These are phyloP conservation scores for Ormyrus rosae DNA, from an alignment of 2,888 invertebrate genomes.

Conservation along the genomic window DNA sequence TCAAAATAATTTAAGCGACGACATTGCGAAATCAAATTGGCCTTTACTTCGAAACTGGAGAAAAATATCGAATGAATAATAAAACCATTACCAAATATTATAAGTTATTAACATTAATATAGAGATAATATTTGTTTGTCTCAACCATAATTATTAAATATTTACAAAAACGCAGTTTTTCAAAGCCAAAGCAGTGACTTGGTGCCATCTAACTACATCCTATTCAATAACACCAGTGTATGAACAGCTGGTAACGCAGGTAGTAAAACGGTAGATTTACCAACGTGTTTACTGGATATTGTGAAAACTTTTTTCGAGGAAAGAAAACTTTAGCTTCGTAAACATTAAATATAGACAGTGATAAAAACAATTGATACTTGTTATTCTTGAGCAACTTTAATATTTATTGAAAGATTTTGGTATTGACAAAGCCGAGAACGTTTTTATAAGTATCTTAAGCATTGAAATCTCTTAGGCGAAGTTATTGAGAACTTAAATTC, in stretches of 20 bases:
- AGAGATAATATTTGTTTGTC: neutral
- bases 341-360: neutral
- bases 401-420: neutral
- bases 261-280: neutral
- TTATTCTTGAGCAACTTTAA: neutral
- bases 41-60: neutral
- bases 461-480: slow-evolving; percentile 46
- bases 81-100: neutral
- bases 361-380: neutral
- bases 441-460: slow-evolving; percentile 14
- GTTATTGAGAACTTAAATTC: slow-evolving; percentile 34
- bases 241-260: slow-evolving; percentile 21
- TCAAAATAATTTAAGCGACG: too few species aligned
- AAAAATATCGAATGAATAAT: neutral
- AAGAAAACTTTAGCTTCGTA: slow-evolving; percentile 6
- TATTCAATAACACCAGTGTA: neutral
- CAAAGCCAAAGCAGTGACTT: neutral
- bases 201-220: slow-evolving; percentile 13
- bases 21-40: too few species aligned
- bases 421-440: too few species aligned
- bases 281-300: neutral
- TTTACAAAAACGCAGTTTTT: neutral
- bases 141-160: neutral
- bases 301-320: neutral
- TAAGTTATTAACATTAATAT: neutral